Evolutionary conservation across 1,140 invertebrate species (phyloP), one percentile per base, ranked within the genome.

Genomic region (Adelges cooleyi): DNA sequence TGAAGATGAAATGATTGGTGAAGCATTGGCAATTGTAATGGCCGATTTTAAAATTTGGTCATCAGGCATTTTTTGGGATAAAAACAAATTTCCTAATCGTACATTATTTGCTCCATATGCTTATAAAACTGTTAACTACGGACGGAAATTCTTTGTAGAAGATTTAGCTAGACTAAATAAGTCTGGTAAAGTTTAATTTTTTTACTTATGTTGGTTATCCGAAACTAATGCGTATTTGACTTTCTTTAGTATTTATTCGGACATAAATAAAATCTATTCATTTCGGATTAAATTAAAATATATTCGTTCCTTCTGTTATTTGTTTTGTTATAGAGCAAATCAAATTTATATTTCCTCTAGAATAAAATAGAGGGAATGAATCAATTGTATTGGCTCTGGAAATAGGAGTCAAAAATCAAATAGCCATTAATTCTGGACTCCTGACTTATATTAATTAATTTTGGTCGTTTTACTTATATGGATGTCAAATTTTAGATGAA

Each of bases 101-200:
- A 90, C 92, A 33, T 81, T 86, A 66, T 99, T 99, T 76, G 95
- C 92, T 18, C 95, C 95, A 0, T 94, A 86, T 74, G 94, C 94
- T 23, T 97, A 92, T 74, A 92, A 92, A 53, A 65, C 72, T 85
- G 80, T n/a, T 76, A 86, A 56, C 36, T 92, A 91, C 73, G 86
- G 84, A 0, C 80, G 86, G 69, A 92, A 90, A 72, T 92, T 86
- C 69, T 88, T 87, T 73, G 76, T 95, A 13, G 90, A 94, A 77
- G 92, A 95, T 77, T 74, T 95, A 71, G 86, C 89, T 4, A 76
- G 89, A 70, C 72, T 92, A 13, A 90, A 89, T 73, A 80, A 81
- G 65, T 83, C 87, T 54, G 82, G 86, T 85, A 56, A 40, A 22
- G 18, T 13, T 52, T 48, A 65, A 66, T 52, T 59, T 54, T 65